A percentile compares a stretch with the other conserved stretches of the same genome.
phyloP scores from a whole-genome alignment of 2,113 vertebrate species.

The Leptocoma aspasia region DNA sequence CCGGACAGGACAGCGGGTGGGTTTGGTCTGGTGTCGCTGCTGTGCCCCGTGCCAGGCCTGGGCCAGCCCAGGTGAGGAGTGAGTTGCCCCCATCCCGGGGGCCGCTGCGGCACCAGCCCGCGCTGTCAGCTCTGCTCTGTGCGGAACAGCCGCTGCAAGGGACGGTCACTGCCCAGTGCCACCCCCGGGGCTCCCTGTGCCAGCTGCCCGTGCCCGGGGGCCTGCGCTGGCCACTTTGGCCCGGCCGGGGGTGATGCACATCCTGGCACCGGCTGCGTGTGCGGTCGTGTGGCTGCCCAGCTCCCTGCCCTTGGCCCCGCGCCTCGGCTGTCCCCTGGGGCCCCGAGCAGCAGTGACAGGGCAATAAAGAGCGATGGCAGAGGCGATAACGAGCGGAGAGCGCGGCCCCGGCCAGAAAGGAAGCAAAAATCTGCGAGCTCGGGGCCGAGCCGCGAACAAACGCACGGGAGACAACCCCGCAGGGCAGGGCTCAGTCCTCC shows the following conservation, averaged over 20 bases:
- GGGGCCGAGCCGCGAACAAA: neutral
- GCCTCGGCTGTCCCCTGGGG: neutral
- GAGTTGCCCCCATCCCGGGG: neutral
- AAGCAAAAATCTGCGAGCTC: neutral
- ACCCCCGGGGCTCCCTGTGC: neutral
- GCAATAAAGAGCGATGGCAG: neutral
- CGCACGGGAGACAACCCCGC: neutral
- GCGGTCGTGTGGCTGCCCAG: neutral
- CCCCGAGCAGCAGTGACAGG: neutral
- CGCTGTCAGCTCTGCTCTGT: neutral
- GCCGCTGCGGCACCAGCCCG: neutral
- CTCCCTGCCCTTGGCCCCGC: neutral
- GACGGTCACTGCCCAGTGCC: neutral
- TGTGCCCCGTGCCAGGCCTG: rapidly evolving
- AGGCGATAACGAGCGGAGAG: neutral
- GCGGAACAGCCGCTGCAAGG: neutral
- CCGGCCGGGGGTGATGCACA: neutral
- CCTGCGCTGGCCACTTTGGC: rapidly evolving
- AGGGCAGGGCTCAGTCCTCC: neutral
- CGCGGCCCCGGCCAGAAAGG: neutral
- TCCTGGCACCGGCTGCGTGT: rapidly evolving
- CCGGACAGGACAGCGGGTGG: rapidly evolving
- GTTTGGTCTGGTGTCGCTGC: neutral
- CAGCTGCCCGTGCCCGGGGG: neutral
- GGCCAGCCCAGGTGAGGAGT: neutral